phyloP scores from a whole-genome alignment of 1,140 invertebrate genomes.

The Leptinotarsa lineolata region DNA sequence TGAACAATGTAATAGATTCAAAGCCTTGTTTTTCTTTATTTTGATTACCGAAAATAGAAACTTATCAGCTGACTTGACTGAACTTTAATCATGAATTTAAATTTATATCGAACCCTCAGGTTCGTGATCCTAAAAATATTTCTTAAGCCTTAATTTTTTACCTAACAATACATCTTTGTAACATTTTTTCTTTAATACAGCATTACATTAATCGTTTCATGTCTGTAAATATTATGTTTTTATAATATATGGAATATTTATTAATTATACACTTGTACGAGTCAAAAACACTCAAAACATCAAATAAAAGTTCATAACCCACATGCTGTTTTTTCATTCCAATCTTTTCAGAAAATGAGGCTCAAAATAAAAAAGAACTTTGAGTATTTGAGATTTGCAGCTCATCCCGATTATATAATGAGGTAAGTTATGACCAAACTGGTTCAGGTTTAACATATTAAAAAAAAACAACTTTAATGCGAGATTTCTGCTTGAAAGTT shows the following conservation, averaged over 20 bases:
- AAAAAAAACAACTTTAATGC: too few relatives aligned
- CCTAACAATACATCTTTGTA: conserved; percentile 28
- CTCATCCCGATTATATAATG: too few relatives aligned
- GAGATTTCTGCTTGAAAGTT: too few relatives aligned
- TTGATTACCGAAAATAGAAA: background rate
- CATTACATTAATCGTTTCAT: conserved; percentile 51
- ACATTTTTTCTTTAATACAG: conserved; percentile 36
- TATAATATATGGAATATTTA: conserved; percentile 56
- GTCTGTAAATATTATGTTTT: conserved; percentile 57
- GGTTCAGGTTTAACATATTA: too few relatives aligned
- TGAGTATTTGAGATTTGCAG: too few relatives aligned
- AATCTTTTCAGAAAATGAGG: too few relatives aligned
- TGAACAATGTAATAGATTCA: too few relatives aligned
- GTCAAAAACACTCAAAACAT: conserved; percentile 45
- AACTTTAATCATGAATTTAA: background rate
- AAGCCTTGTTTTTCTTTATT: background rate
- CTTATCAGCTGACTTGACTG: conserved; percentile 18
- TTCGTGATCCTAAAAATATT: conserved; percentile 25
- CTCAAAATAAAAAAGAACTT: too few relatives aligned
- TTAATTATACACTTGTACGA: conserved; percentile 53
- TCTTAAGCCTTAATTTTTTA: conserved; percentile 28
- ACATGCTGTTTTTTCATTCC: conserved; percentile 8
- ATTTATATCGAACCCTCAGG: conserved; percentile 11
- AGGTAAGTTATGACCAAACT: too few relatives aligned
- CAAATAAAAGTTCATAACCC: conserved; percentile 51